phyloP scores from a whole-genome alignment of 53 echinoderm and acorn worm genomes.

The Pentamera pediparva region DNA sequence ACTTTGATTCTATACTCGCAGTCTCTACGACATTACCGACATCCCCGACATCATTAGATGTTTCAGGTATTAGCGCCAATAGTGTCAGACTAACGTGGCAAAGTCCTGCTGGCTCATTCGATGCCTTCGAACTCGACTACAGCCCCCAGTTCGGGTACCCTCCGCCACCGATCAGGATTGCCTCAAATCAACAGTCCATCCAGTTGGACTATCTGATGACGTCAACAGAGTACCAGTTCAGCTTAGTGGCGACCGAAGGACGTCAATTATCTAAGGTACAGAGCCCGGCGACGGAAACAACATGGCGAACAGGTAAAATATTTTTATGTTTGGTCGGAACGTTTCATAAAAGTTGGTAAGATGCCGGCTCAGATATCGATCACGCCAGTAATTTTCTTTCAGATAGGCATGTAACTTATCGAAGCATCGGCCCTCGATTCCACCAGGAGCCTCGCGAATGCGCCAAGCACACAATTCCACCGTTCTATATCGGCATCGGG shows the following conservation, averaged over 20 bases:
- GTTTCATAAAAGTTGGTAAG: too few species aligned
- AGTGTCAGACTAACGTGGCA: slow-evolving; percentile 18
- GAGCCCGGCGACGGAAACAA: neutral
- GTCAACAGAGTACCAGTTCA: slow-evolving; percentile 13
- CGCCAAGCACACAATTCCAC: too few species aligned
- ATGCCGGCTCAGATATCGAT: too few species aligned
- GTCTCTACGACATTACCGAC: neutral
- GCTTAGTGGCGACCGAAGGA: neutral
- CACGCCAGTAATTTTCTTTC: too few species aligned
- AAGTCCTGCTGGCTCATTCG: neutral
- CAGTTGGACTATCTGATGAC: slow-evolving; percentile 1
- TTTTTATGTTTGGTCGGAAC: too few species aligned
- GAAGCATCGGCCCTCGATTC: too few species aligned
- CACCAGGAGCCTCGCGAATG: too few species aligned
- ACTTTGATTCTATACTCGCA: neutral
- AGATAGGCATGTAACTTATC: too few species aligned
- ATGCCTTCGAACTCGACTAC: slow-evolving; percentile 21
- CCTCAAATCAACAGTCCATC: slow-evolving; percentile 9
- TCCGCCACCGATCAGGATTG: slow-evolving; percentile 30
- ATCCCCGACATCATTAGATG: neutral
- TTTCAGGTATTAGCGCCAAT: neutral
- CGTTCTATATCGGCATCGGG: too few species aligned
- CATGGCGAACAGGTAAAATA: slow-evolving; percentile 1
- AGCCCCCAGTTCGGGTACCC: slow-evolving; percentile 7
- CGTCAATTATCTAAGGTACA: neutral